phyloP scores from a whole-genome alignment of 2,888 invertebrate species.

The Noctua fimbriata region DNA sequence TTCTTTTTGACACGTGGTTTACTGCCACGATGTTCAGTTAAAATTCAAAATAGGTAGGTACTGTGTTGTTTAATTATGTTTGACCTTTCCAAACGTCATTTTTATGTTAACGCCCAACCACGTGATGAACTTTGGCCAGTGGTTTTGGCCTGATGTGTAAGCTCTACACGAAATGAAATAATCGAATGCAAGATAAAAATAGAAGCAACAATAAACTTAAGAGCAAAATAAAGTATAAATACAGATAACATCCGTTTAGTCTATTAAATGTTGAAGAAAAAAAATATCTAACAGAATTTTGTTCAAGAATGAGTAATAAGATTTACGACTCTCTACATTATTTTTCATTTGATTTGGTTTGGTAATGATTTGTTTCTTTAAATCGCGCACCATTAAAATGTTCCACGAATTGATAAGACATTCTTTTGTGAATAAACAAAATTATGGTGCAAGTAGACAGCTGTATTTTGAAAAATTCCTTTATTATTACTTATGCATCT shows the following conservation, averaged over 20 bases:
- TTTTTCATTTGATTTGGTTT: conserved; percentile 4
- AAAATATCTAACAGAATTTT: background rate
- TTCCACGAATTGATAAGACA: background rate
- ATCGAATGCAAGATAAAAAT: background rate
- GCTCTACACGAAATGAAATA: background rate
- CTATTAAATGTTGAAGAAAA: background rate
- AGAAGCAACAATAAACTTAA: conserved; percentile 14
- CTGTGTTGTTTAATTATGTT: background rate
- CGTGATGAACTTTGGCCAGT: background rate
- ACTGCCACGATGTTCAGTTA: background rate
- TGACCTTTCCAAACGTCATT: background rate
- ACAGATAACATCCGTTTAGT: background rate
- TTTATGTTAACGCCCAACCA: background rate
- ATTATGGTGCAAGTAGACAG: background rate
- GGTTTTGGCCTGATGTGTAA: background rate
- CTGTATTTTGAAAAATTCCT: conserved; percentile 1
- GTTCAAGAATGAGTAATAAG: background rate
- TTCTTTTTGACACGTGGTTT: background rate
- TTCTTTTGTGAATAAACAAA: conserved; percentile 11
- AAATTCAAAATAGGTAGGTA: background rate
- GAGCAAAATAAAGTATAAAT: conserved; percentile 1
- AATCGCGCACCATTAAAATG: background rate
- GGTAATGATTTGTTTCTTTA: conserved; percentile 24
- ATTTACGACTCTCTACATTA: conserved; percentile 11
- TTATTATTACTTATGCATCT: background rate